Percentiles rank a stretch among this genome's conserved stretches.
phyloP scores from a whole-genome alignment of 2,113 vertebrate species.

The Microtus ochrogaster region DNA sequence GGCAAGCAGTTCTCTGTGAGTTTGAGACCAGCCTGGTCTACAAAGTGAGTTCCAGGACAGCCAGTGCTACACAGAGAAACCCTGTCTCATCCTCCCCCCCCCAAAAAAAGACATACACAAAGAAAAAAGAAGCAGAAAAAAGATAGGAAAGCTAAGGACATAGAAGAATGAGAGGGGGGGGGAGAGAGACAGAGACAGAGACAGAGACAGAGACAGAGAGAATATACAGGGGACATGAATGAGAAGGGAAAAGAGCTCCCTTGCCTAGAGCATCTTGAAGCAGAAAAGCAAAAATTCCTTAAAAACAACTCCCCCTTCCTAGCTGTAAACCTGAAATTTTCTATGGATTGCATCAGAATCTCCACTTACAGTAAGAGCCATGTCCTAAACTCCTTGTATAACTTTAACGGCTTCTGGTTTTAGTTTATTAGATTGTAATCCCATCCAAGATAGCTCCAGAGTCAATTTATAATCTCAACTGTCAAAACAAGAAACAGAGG shows the following conservation, averaged over 20 bases:
- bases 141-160: too few species aligned
- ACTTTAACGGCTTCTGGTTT: not conserved
- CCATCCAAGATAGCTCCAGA: not conserved
- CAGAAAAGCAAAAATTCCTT: not conserved
- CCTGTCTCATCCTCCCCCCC: rapidly evolving
- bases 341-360: not conserved
- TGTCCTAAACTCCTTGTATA: not conserved
- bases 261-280: not conserved
- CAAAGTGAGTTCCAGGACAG: too few species aligned
- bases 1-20: too few species aligned
- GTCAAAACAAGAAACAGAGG: not conserved
- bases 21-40: too few species aligned
- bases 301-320: not conserved
- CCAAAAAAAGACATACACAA: too few species aligned
- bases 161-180: too few species aligned
- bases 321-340: not conserved
- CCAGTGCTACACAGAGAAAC: too few species aligned
- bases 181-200: too few species aligned
- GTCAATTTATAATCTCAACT: not conserved
- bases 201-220: too few species aligned
- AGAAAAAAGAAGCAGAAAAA: too few species aligned
- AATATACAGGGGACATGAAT: not conserved
- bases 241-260: not conserved
- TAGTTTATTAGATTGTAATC: not conserved
- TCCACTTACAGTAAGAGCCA: not conserved